Evolutionary conservation across 2,113 vertebrate species (phyloP).

Genomic region (Electrona antarctica): DNA sequence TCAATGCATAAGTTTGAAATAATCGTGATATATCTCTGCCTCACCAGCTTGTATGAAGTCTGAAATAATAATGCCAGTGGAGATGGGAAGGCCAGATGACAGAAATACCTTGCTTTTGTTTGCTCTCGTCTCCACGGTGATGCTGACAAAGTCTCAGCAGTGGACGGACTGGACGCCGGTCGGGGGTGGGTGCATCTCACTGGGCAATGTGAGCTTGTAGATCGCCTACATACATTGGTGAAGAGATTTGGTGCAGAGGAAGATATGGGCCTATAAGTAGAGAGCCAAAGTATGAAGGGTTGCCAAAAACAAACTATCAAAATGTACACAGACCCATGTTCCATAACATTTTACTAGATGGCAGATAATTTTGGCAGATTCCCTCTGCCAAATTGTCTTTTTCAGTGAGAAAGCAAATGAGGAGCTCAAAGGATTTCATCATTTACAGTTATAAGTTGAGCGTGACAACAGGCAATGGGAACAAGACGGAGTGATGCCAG

Average conservation of each 20-base stretch:
- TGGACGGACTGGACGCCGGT: conserved; percentile 30
- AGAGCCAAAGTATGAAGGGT: too few species aligned
- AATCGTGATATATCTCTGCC: neutral
- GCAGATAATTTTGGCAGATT: too few species aligned
- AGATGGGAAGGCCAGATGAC: conserved; percentile 36
- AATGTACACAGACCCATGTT: too few species aligned
- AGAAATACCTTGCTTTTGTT: conserved; percentile 66
- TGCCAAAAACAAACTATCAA: too few species aligned
- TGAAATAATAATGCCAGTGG: neutral
- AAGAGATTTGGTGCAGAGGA: too few species aligned
- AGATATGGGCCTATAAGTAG: too few species aligned
- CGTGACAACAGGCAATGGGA: neutral
- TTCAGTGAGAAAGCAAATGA: conserved; percentile 4
- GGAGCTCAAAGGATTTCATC: neutral
- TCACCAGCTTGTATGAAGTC: too few species aligned
- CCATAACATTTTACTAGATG: too few species aligned
- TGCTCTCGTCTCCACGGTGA: conserved; percentile 62
- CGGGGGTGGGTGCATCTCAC: conserved; percentile 36
- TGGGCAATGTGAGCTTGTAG: neutral
- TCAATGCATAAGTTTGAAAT: neutral
- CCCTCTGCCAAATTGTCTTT: conserved; percentile 12
- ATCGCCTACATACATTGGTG: too few species aligned
- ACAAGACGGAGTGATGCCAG: neutral
- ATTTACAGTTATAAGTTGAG: neutral
- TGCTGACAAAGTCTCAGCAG: conserved; percentile 53